These are phyloP conservation scores for Gymnodraco acuticeps DNA, from an alignment of 2,797 vertebrate genomes.

Conservation along the genomic window DNA sequence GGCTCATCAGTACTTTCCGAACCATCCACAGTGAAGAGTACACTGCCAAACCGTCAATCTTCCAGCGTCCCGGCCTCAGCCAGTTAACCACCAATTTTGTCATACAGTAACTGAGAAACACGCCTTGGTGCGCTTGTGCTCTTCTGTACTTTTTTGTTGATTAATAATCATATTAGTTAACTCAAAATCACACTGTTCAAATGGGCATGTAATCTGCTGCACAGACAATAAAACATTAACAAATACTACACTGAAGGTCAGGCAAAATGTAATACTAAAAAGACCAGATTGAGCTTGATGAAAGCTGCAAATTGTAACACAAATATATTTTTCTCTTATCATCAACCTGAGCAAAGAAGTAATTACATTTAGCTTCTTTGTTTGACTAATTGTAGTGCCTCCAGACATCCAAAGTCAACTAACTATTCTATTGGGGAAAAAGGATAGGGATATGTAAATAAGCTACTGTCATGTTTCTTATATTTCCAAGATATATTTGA, in stretches of 20 bases:
- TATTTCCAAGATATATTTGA: conserved; percentile 10
- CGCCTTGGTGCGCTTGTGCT: neutral
- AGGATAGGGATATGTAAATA: neutral
- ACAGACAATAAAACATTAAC: neutral
- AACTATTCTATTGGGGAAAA: neutral
- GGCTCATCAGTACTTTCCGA: conserved; percentile 19
- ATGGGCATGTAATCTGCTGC: neutral
- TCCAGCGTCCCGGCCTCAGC: neutral
- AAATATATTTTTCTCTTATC: neutral
- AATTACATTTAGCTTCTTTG: neutral
- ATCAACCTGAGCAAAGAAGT: neutral
- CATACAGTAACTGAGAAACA: conserved; percentile 14
- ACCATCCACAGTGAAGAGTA: conserved; percentile 39
- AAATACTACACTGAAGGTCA: neutral
- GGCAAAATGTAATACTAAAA: neutral
- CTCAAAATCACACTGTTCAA: neutral
- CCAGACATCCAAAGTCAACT: neutral
- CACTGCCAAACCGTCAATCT: conserved; percentile 27
- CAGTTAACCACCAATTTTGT: conserved; percentile 5
- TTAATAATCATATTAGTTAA: neutral
- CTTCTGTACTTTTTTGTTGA: neutral
- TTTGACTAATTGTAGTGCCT: neutral
- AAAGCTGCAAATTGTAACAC: neutral
- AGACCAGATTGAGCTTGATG: neutral
- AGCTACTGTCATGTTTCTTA: neutral